Base-by-base conservation (phyloP, 2,888 invertebrate species). In the Leptopterna dolabrata region DNA sequence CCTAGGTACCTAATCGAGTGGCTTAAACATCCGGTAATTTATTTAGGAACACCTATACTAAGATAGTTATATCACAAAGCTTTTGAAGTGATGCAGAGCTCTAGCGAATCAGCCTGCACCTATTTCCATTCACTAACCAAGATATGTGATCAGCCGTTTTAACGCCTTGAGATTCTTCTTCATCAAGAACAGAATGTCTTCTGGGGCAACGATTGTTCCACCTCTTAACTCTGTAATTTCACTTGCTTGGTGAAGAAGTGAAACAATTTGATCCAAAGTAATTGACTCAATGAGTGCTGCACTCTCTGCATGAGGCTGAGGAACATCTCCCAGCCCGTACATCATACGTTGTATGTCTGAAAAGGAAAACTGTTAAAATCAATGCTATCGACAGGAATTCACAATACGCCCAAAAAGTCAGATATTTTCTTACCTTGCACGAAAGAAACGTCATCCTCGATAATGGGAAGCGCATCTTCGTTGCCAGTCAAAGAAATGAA, bases 311-410 rank as follows among this genome's bases (percentile, higher is more conserved):
- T 96, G 94, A 0, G 98, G 97, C 88, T 95, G 95, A 27, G 95
- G 94, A 90, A 96, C 95, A 91, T 98, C 98, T 0, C 98, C 98
- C 91, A 97, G 97, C n/a, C 97, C 97, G 90, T 97, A 96, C 97
- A 97, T 96, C 94, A 97, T 97, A 90, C 95, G 94, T 0, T 96
- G 95, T 90, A 97, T 96, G 92, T 97, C 96, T 92, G 93, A 93
- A 91, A 63, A 63, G 13, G 16, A 4, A 3, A 47, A 47, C 7
- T 36, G 7, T 4, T 36, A 36, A 7, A 93, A 36, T 36, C 36
- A 36, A n/a, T n/a, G n/a, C n/a, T n/a, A n/a, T n/a, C n/a, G n/a
- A n/a, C n/a, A n/a, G n/a, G n/a, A n/a, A n/a, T n/a, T n/a, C n/a
- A n/a, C n/a, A n/a, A n/a, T n/a, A n/a, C n/a, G n/a, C n/a, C n/a